phyloP scores from a whole-genome alignment of 2,888 invertebrate genomes.

The Andrena fulva region DNA sequence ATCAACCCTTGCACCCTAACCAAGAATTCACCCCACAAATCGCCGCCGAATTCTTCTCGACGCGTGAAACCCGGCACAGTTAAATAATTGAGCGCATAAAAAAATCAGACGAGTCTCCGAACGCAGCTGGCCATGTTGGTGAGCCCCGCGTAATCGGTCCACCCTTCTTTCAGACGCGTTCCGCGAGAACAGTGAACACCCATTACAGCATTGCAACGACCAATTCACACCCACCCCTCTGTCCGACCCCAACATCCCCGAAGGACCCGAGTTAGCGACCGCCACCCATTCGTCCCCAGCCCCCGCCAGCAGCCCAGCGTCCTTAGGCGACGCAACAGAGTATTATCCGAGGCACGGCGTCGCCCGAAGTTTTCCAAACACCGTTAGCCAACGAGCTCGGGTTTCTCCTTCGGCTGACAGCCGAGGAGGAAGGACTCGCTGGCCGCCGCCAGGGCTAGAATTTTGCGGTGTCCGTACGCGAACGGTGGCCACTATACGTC shows the following conservation, averaged over 20 bases:
- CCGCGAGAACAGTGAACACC: not conserved
- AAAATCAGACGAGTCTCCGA: too few species aligned
- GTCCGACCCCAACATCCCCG: not conserved
- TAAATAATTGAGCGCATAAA: too few species aligned
- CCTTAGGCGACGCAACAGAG: conserved; percentile 14
- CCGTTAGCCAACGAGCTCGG: conserved; percentile 30
- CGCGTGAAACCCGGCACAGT: too few species aligned
- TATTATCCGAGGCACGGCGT: conserved; percentile 39
- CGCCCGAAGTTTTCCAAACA: conserved; percentile 46
- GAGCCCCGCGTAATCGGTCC: too few species aligned
- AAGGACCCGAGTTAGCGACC: not conserved
- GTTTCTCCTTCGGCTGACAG: conserved; percentile 39
- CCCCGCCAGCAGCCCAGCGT: not conserved
- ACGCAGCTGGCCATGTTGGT: too few species aligned
- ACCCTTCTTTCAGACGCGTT: too few species aligned
- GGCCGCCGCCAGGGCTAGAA: conserved; percentile 42
- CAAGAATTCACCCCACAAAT: too few species aligned
- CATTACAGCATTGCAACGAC: not conserved
- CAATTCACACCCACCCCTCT: not conserved
- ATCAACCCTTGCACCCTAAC: too few species aligned
- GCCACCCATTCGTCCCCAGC: not conserved
- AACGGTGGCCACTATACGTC: conserved; percentile 9
- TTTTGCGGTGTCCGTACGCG: conserved; percentile 51
- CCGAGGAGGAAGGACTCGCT: conserved; percentile 17
- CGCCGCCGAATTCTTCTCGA: too few species aligned